Conservation (phyloP, 1,140 invertebrate species). For the Archivesica marissinica region DNA sequence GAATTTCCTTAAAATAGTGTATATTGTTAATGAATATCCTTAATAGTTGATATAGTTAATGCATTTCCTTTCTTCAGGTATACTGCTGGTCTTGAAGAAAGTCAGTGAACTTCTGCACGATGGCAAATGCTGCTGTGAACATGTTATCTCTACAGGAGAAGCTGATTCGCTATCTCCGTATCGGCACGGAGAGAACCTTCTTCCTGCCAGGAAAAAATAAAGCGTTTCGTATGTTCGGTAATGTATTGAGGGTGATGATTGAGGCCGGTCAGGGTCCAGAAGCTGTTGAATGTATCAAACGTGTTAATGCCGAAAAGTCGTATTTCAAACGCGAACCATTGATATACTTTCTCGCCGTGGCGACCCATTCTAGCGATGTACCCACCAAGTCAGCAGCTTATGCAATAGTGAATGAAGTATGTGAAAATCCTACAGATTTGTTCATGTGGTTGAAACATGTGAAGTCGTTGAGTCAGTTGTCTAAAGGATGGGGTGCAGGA, state of each 20-base stretch:
- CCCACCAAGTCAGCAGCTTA: conserved; percentile 84
- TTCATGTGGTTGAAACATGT: conserved; percentile 87
- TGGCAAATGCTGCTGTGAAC: neutral
- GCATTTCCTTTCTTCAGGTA: neutral
- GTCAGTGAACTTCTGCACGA: neutral
- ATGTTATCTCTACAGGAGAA: conserved; percentile 17
- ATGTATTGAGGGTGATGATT: conserved; percentile 46
- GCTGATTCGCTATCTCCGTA: conserved; percentile 51
- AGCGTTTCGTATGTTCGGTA: conserved; percentile 45
- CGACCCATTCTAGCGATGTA: conserved; percentile 81
- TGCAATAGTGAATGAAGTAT: conserved; percentile 85
- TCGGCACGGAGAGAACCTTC: conserved; percentile 49
- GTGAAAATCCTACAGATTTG: conserved; percentile 86
- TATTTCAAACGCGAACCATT: conserved; percentile 83
- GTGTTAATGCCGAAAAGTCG: conserved; percentile 61
- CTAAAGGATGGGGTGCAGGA: conserved; percentile 86
- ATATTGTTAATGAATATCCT: too few relatives aligned
- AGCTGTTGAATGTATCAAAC: conserved; percentile 61
- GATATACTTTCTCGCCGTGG: conserved; percentile 87
- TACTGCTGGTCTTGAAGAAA: neutral
- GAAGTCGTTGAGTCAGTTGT: conserved; percentile 84
- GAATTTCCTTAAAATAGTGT: too few relatives aligned
- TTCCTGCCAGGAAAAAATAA: conserved; percentile 61
- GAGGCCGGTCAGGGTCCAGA: conserved; percentile 52
- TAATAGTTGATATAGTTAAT: too few relatives aligned